A percentile compares a stretch with the other conserved stretches of the same genome.
phyloP scores from a whole-genome alignment of 2,797 vertebrate genomes.

The Phyllotis vaccarum region DNA sequence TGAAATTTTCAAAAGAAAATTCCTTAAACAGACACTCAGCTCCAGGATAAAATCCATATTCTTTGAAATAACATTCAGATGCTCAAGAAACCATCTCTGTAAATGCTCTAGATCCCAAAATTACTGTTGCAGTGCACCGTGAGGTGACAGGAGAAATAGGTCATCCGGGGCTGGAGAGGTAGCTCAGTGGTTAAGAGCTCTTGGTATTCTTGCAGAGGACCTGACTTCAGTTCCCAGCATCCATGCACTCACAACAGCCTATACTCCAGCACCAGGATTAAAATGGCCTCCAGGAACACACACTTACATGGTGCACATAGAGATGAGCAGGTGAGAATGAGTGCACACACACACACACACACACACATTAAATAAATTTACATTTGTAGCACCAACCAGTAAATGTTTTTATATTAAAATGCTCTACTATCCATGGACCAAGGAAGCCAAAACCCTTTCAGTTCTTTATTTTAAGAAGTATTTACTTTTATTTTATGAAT shows the following conservation, averaged over 20 bases:
- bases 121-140: neutral
- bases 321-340: neutral
- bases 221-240: neutral
- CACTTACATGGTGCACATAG: neutral
- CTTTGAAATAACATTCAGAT: neutral
- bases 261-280: neutral
- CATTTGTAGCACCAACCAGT: neutral
- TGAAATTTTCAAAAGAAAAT: neutral
- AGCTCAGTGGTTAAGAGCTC: neutral
- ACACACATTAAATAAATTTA: neutral
- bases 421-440: neutral
- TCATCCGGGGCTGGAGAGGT: neutral
- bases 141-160: neutral
- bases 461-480: neutral
- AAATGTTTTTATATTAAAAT: slow-evolving; percentile 9
- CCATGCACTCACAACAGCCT: neutral
- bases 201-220: neutral
- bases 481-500: neutral
- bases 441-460: neutral
- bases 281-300: neutral
- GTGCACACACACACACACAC: neutral
- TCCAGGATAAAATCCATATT: slow-evolving; percentile 22
- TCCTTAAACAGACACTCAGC: neutral
- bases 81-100: neutral
- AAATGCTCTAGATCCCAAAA: neutral